These are phyloP conservation scores for Rhorus exstirpatorius DNA, from an alignment of 2,888 invertebrate genomes.

Conservation along the genomic window DNA sequence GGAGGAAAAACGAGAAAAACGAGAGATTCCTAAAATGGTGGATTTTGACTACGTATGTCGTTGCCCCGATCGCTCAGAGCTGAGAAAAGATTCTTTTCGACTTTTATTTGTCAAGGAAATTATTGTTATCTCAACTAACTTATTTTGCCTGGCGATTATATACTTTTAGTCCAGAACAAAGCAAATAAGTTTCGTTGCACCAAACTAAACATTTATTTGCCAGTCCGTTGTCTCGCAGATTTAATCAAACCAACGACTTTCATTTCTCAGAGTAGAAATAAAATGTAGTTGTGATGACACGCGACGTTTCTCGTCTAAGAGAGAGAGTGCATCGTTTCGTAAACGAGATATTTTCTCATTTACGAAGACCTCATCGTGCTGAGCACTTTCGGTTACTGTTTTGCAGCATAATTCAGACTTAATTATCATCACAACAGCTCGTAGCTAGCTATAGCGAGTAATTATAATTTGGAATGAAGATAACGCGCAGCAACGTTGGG, in stretches of 20 bases:
- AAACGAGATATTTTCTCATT: slow-evolving; percentile 58
- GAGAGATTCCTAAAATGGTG: slow-evolving; percentile 20
- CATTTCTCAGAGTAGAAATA: neutral
- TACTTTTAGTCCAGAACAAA: no score
- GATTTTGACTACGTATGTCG: no score
- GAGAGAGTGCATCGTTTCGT: slow-evolving; percentile 15
- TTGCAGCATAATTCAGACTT: slow-evolving; percentile 43
- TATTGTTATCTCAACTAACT: no score
- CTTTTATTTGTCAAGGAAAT: no score
- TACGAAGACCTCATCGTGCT: slow-evolving; percentile 18
- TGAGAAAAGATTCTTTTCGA: neutral
- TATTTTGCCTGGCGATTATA: no score
- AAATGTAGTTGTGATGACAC: slow-evolving; percentile 6
- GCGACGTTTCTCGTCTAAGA: slow-evolving; percentile 24
- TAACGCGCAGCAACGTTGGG: slow-evolving; percentile 19
- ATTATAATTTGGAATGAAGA: slow-evolving; percentile 59
- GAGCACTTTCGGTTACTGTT: slow-evolving; percentile 8
- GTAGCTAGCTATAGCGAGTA: slow-evolving; percentile 27
- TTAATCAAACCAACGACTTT: neutral
- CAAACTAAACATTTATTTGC: no score
- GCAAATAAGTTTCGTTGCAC: no score
- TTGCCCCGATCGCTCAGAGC: no score
- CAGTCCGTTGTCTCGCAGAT: no score
- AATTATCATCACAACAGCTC: slow-evolving; percentile 57
- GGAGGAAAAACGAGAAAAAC: slow-evolving; percentile 1